Evolutionary conservation across 1,140 invertebrate genomes (phyloP).

Genomic region (Antheraea pernyi): DNA sequence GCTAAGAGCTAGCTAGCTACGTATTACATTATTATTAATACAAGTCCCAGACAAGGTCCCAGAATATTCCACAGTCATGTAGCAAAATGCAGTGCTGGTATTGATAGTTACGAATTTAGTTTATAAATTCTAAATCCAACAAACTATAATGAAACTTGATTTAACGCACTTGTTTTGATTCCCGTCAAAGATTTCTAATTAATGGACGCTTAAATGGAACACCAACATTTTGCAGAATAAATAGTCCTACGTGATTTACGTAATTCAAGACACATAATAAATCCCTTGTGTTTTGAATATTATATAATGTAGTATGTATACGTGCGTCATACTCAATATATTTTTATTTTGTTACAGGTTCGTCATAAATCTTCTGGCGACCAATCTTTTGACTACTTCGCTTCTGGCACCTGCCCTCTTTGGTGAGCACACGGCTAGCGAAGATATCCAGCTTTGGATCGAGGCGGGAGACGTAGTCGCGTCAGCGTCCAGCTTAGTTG

Average conservation of each 20-base stretch:
- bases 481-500: constrained; percentile 61
- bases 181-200: constrained; percentile 15
- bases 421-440: constrained; percentile 59
- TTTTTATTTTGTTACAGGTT: constrained; percentile 72
- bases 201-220: constrained; percentile 15
- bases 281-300: background rate
- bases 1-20: background rate
- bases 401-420: constrained; percentile 72
- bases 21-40: too few relatives aligned
- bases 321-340: constrained; percentile 8
- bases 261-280: constrained; percentile 8
- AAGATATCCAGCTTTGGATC: constrained; percentile 40
- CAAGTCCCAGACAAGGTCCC: too few relatives aligned
- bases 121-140: constrained; percentile 9
- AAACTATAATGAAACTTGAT: constrained; percentile 12
- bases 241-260: constrained; percentile 6
- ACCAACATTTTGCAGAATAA: constrained; percentile 16
- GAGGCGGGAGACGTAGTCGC: constrained; percentile 63
- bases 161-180: constrained; percentile 13
- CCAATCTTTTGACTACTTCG: constrained; percentile 72
- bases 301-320: background rate
- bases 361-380: constrained; percentile 75
- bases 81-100: background rate
- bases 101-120: background rate
- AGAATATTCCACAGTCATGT: background rate